Evolutionary conservation across 2,797 vertebrate species (phyloP).

Genomic region (Phrynocephalus vlangalii): DNA sequence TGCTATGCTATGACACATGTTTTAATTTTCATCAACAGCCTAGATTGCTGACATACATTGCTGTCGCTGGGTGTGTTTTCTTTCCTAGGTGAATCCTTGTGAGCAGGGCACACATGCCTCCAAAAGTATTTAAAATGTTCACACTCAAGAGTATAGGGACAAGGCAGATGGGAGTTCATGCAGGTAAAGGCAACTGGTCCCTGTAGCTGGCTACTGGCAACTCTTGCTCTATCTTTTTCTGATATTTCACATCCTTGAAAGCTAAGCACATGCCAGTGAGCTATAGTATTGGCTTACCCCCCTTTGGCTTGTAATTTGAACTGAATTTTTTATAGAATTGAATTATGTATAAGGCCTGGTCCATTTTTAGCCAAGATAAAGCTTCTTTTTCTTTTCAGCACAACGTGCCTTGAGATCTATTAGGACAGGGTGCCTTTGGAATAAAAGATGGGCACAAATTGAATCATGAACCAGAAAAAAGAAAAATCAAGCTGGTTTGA

Average conservation of each 20-base stretch:
- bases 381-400: background rate
- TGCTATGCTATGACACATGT: background rate
- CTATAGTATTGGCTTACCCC: background rate
- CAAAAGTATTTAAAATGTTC: background rate
- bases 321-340: background rate
- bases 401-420: too few relatives aligned
- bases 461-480: too few relatives aligned
- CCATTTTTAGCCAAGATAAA: background rate
- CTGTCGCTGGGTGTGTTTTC: background rate
- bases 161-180: background rate
- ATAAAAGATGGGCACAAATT: too few relatives aligned
- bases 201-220: background rate
- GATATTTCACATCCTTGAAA: background rate
- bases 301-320: background rate
- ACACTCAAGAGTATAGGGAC: background rate
- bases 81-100: background rate
- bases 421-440: too few relatives aligned
- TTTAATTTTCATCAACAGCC: constrained; percentile 21
- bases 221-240: background rate
- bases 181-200: background rate
- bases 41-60: background rate
- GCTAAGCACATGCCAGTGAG: background rate
- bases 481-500: too few relatives aligned
- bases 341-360: background rate
- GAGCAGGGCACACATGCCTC: background rate